Base-by-base conservation (phyloP, 1,140 invertebrate species). In the Hycleus phaleratus region DNA sequence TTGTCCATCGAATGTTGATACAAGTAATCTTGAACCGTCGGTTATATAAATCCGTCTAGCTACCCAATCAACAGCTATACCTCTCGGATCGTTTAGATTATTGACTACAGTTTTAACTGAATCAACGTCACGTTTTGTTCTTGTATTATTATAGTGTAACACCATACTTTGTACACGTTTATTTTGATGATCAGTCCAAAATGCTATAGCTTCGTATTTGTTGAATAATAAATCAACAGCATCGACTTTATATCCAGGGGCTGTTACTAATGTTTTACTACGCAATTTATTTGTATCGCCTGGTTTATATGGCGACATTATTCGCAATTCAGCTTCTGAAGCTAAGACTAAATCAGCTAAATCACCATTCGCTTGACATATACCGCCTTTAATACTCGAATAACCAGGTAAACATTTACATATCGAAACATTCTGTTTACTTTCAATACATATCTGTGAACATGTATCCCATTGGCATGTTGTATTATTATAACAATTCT, bases 61-160 rank as follows among this genome's bases (percentile, higher is more conserved):
- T 4, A 88, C 75, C 82, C 86, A 90, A 74, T 94, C 91, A 12
- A 93, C 79, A 3, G 86, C 82, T 40, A 95, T 73, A 9, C 88
- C 88, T 65, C 86, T 81, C 0, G 90, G 86, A 49, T 81, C 76
- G 11, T 75, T 70, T 38, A 82, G 65, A 56, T 77, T 76, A 59
- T 71, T 75, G 4, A 73, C 50, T 4, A 70, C 63, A 9, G 68
- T 66, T 40, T 65, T 56, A 4, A 61, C 49, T 26, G 56, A 24
- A 3, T 72, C 61, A 1, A 61, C 61, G 46, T 71, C 68, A 38
- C 67, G 59, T 44, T 60, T 64, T 18, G 49, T 66, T 61, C 54
- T 44, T 53, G 61, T 63, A 48, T 64, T 40, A 38, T 69, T 55
- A 55, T 67, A 57, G 68, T 71, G 57, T 10, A 72, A 56, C 12